These are phyloP conservation scores for Ladona fulva DNA, from an alignment of 1,140 invertebrate species.

Conservation along the genomic window DNA sequence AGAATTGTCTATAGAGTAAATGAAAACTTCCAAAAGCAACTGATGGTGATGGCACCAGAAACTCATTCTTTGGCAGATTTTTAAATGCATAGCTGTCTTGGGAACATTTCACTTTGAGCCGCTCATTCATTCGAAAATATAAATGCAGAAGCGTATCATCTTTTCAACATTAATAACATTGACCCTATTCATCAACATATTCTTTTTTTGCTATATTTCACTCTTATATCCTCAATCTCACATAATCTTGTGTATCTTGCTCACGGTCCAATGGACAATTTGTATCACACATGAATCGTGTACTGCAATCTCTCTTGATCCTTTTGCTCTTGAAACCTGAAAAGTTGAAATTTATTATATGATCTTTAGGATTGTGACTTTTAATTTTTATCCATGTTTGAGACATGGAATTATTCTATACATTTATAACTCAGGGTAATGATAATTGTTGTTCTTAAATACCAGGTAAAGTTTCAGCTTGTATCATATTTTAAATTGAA, in stretches of 20 bases:
- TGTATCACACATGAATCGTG: not conserved
- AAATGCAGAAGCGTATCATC: not conserved
- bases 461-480: too few relatives aligned
- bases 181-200: not conserved
- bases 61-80: not conserved
- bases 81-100: not conserved
- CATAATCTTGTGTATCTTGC: not conserved
- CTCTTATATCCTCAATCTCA: not conserved
- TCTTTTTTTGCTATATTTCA: not conserved
- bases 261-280: too few relatives aligned
- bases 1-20: not conserved
- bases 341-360: not conserved
- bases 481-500: too few relatives aligned
- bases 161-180: not conserved
- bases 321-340: slow-evolving; percentile 5
- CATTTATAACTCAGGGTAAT: too few relatives aligned
- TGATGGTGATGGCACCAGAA: not conserved
- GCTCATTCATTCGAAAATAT: not conserved
- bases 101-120: not conserved
- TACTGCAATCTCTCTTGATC: not conserved
- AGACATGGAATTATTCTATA: too few relatives aligned
- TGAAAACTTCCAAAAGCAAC: not conserved
- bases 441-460: too few relatives aligned
- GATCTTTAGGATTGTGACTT: too few relatives aligned
- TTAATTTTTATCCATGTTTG: too few relatives aligned